These are phyloP conservation scores for Poecilus cupreus DNA, from an alignment of 2,888 invertebrate genomes.

Conservation along the genomic window DNA sequence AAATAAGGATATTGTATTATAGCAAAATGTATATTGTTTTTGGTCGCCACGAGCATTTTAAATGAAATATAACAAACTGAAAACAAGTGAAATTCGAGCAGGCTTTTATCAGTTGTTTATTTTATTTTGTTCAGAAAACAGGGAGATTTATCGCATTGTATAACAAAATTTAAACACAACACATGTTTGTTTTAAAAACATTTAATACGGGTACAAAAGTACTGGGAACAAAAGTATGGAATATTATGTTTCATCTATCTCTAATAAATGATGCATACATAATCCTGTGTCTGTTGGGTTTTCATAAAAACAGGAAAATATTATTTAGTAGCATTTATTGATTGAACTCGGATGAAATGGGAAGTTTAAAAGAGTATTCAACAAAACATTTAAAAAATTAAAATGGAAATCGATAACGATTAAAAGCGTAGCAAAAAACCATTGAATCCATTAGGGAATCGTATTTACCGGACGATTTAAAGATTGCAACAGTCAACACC, in stretches of 20 bases:
- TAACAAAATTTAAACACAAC: not conserved
- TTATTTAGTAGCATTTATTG: no score
- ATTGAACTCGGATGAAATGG: no score
- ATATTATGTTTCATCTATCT: no score
- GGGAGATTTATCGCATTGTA: not conserved
- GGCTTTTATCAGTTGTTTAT: not conserved
- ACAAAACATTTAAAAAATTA: not conserved
- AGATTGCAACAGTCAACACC: conserved; percentile 24
- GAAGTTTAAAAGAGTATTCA: no score
- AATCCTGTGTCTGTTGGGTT: no score
- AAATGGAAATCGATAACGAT: not conserved
- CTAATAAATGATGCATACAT: no score
- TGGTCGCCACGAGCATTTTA: not conserved
- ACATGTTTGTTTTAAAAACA: not conserved
- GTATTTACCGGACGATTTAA: conserved; percentile 2
- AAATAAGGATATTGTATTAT: not conserved
- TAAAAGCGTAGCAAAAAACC: conserved; percentile 2
- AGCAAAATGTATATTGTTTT: not conserved
- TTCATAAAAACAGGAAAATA: no score
- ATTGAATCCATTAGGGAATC: not conserved
- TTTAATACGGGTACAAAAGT: not conserved
- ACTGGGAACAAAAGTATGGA: no score
- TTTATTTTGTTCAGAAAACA: not conserved
- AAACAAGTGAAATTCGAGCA: conserved; percentile 10
- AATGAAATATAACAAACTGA: not conserved